Evolutionary conservation across 2,113 vertebrate species (phyloP), one percentile per base, ranked within the genome.

Genomic region (Lycocorax pyrrhopterus): DNA sequence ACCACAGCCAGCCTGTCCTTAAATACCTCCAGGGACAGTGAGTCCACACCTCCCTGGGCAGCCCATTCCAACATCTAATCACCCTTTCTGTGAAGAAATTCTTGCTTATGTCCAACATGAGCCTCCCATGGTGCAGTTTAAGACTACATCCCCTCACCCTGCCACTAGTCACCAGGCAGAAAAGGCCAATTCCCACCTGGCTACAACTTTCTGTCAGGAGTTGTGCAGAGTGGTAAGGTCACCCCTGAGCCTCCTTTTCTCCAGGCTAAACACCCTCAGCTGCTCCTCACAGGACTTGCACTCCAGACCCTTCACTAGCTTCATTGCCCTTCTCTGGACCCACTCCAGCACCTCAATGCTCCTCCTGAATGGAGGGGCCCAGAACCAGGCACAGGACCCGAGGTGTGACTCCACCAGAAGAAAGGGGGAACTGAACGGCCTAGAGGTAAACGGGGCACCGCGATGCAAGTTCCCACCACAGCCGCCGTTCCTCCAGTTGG

Each of bases 361-460:
- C 19, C 15, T 25, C 15, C 17, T 7, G 32, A 64, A 41, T 0
- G 16, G 29, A 51, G 5, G 5, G 26, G 7, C 43, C 43, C 35
- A 58, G 9, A 80, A 35, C 5, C 2, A 5, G 2, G 2, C 41
- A 49, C 25, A 12, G 8, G 4, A 32, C 10, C 1, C 12, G 6
- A 17, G 17, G 14, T 3, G 12, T 0, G 12, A 64, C 37, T 16
- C 9, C 0, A 13, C 20, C 1, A 0, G 33, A 46, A n/a, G 2
- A 64, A 63, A 43, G 4, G 5, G 2, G 17, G 7, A 86, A 51
- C 21, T 0, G 4, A 71, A 13, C 6, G 8, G 17, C 56, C 23
- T 9, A 1, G 0, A 16, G 1, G 15, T 26, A 46, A 56, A 52
- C 2, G 0, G 6, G 7, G 5, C 7, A 1, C 1, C 7, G 21